These are phyloP conservation scores for Eulimnadia texana DNA, from an alignment of 1,140 invertebrate genomes.

Conservation along the genomic window DNA sequence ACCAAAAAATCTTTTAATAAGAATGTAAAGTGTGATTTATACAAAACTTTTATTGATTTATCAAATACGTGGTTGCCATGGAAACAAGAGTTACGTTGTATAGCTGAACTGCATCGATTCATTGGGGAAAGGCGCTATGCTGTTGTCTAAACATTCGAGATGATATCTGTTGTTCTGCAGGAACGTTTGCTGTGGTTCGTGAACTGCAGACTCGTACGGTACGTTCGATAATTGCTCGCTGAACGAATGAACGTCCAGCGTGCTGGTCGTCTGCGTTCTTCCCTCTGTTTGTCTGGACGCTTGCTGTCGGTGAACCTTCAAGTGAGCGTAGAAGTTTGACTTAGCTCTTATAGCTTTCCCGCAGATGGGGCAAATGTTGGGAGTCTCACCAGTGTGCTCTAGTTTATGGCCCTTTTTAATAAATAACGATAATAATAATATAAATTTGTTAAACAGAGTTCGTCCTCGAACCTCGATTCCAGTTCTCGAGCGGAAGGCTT, in stretches of 20 bases:
- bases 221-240: background rate
- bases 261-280: background rate
- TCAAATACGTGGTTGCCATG: too few relatives aligned
- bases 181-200: background rate
- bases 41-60: too few relatives aligned
- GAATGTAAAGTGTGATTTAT: too few relatives aligned
- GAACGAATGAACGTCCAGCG: background rate
- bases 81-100: background rate
- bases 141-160: background rate
- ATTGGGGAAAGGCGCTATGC: background rate
- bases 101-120: background rate
- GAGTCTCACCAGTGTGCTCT: slow-evolving; percentile 26
- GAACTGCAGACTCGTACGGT: background rate
- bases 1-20: too few relatives aligned
- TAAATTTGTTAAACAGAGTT: background rate
- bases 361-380: slow-evolving; percentile 25
- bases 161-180: background rate
- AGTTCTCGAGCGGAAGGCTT: background rate
- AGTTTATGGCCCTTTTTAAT: slow-evolving; percentile 18
- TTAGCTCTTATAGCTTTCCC: slow-evolving; percentile 21
- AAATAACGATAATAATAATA: background rate
- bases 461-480: background rate
- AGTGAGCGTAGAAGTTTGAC: slow-evolving; percentile 22
- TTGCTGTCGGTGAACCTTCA: slow-evolving; percentile 21
- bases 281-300: background rate